Conservation (phyloP, 2,888 invertebrate genomes). For the Chalcis sispes region DNA sequence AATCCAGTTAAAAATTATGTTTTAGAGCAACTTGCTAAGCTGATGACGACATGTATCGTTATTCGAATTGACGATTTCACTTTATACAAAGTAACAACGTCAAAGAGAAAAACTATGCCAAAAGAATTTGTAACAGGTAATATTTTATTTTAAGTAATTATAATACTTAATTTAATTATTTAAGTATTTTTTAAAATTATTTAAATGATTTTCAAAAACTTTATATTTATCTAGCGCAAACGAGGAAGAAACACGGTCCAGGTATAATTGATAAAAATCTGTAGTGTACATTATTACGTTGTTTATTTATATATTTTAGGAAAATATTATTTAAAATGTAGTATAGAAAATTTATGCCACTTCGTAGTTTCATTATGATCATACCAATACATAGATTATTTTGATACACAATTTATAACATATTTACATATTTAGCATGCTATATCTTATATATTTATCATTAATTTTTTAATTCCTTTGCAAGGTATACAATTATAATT, state of each 20-base stretch:
- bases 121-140: constrained; percentile 89
- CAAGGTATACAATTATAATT: constrained; percentile 21
- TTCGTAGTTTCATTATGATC: constrained; percentile 2
- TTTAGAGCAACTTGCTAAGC: constrained; percentile 85
- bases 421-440: constrained; percentile 42
- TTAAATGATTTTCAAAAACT: constrained; percentile 60
- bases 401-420: no score
- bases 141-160: not conserved
- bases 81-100: constrained; percentile 89
- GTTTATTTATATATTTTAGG: constrained; percentile 17
- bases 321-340: constrained; percentile 24
- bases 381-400: not conserved
- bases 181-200: constrained; percentile 37
- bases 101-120: constrained; percentile 83
- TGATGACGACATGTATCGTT: constrained; percentile 95
- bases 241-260: constrained; percentile 74
- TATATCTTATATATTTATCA: constrained; percentile 14
- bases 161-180: constrained; percentile 10
- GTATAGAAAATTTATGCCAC: constrained; percentile 16
- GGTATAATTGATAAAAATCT: constrained; percentile 68
- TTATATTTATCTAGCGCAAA: constrained; percentile 72
- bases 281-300: constrained; percentile 62
- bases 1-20: constrained; percentile 82
- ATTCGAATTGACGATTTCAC: constrained; percentile 94
- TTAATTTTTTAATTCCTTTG: not conserved